Evolutionary conservation across 2,888 invertebrate species (phyloP).

Genomic region (Geophilus truncorum): DNA sequence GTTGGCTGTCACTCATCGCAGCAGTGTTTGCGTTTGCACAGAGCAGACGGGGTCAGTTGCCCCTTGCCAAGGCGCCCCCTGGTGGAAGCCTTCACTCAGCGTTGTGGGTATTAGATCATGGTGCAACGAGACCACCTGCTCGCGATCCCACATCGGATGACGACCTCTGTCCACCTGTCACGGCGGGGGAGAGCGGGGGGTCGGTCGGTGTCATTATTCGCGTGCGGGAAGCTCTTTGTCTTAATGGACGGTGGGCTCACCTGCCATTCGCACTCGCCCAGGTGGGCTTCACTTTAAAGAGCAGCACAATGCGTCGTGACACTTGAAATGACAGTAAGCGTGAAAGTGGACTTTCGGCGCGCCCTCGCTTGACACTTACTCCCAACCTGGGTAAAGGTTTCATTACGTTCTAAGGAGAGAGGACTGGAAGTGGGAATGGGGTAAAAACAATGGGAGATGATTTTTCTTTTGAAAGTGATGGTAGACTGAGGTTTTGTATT

Average conservation of each 20-base stretch:
- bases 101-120: not conserved
- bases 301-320: not conserved
- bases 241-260: conserved; percentile 8
- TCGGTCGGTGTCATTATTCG: not conserved
- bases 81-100: not conserved
- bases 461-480: too few species aligned
- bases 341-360: not conserved
- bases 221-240: not conserved
- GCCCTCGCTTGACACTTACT: not conserved
- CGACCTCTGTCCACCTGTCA: conserved; percentile 10
- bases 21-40: not conserved
- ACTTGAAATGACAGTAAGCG: not conserved
- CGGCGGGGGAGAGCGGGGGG: not conserved
- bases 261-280: not conserved
- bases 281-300: not conserved
- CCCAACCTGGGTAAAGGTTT: not conserved
- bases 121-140: not conserved
- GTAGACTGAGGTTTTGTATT: too few species aligned
- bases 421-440: too few species aligned
- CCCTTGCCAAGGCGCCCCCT: not conserved
- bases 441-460: too few species aligned
- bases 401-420: not conserved
- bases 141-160: not conserved
- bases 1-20: not conserved
- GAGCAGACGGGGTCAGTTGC: not conserved